Base-by-base conservation (phyloP, 2,888 invertebrate genomes). In the Malachius bipustulatus region DNA sequence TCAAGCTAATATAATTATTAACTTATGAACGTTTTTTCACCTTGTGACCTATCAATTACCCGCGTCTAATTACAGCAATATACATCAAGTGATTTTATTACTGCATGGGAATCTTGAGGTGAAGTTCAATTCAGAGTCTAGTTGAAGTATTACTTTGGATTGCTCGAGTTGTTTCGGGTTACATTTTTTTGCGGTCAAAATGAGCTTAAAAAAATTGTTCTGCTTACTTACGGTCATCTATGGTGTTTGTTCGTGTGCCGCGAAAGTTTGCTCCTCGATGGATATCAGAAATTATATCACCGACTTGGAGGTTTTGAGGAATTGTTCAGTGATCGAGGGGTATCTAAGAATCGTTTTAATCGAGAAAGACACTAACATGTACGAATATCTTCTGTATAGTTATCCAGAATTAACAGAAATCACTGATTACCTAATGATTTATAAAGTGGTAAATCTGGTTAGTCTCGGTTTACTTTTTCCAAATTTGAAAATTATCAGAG, bases 311-410 rank as follows among this genome's bases (percentile, higher is more conserved):
- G 6, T 8, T 8, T 14, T 35, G 16, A 31, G 9, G 10, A 35
- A 35, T 28, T 38, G 38, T 29, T 32, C 38, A 16, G 28, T 26
- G 29, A 31, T 38, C 14, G 35, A 28, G 2, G 38, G 38, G n/a
- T 38, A 9, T 12, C 30, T 38, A 14, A 31, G 11, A 16, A 15
- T 38, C 6, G 15, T 28, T 4, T 16, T 38, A 9, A 4, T 26
- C 2, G 31, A 26, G 2, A 32, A 13, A n/a, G 24, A 27, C 8
- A n/a, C 26, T 3, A 15, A 11, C 11, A 34, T 16, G 14, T 32
- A 33, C 3, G 6, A 6, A 19, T 19, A 19, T 19, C 24, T 19
- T 19, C 6, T 8, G n/a, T 8, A 8, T 19, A 38, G 14, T 31
- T 38, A 32, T 32, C 38, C 35, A 1, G 6, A 16, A 4, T 12